A percentile compares a stretch with the other conserved stretches of the same genome.
Evolutionary conservation across 2,797 vertebrate genomes (phyloP).

Genomic region (Distichodus sexfasciatus): DNA sequence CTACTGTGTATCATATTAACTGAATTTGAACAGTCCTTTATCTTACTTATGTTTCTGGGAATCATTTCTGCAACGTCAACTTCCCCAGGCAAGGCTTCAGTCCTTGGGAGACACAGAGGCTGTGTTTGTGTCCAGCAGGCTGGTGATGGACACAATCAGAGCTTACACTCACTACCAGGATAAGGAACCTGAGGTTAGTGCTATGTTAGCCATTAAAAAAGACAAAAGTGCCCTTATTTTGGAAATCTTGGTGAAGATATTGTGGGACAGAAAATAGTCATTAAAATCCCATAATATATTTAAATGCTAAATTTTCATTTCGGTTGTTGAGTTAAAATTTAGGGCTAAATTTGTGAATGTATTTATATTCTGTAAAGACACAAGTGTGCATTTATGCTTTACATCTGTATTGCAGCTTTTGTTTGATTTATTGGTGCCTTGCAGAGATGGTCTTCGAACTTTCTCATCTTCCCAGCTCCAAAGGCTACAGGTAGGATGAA

Average conservation of each 20-base stretch:
- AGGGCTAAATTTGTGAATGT: not conserved
- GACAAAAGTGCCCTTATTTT: too few species aligned
- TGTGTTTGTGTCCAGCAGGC: slow-evolving; percentile 80
- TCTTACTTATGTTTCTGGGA: not conserved
- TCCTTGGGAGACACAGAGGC: slow-evolving; percentile 82
- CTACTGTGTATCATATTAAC: too few species aligned
- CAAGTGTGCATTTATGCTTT: not conserved
- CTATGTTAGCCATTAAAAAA: too few species aligned
- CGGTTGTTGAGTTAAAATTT: too few species aligned
- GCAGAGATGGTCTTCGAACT: slow-evolving; percentile 67
- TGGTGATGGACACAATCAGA: slow-evolving; percentile 78
- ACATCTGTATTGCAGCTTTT: slow-evolving; percentile 68
- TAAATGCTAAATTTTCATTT: too few species aligned
- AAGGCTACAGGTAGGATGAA: slow-evolving; percentile 71
- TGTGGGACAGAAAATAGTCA: too few species aligned
- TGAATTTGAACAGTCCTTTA: too few species aligned
- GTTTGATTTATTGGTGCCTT: slow-evolving; percentile 79
- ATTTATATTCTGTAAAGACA: too few species aligned
- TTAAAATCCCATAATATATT: too few species aligned
- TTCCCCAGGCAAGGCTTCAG: slow-evolving; percentile 79
- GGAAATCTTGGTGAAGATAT: too few species aligned
- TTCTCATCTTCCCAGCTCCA: slow-evolving; percentile 80
- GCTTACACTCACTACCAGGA: slow-evolving; percentile 79
- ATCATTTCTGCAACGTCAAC: not conserved
- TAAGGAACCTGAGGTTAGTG: slow-evolving; percentile 78